Conservation (phyloP, 1,140 invertebrate genomes). For the Micrasema longulum region DNA sequence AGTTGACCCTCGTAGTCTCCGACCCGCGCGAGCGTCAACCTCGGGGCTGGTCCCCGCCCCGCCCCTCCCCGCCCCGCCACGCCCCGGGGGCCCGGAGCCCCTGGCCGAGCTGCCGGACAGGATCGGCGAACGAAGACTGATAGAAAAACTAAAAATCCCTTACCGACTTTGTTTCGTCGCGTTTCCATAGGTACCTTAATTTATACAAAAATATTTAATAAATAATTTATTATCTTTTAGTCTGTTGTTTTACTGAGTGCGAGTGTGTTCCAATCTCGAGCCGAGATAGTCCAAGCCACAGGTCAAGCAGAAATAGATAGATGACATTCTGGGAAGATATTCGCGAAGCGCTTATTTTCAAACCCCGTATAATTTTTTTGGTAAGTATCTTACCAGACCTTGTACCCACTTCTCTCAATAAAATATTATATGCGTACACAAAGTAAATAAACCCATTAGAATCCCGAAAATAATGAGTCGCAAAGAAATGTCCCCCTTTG, state of each 20-base stretch:
- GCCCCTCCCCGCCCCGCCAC: neutral
- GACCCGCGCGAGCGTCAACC: neutral
- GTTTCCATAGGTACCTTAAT: too few relatives aligned
- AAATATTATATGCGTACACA: too few relatives aligned
- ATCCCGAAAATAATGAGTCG: too few relatives aligned
- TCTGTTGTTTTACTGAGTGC: conserved; percentile 6
- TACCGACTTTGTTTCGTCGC: too few relatives aligned
- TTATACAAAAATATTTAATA: conserved; percentile 11
- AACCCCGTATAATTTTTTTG: neutral
- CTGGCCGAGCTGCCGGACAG: conserved; percentile 9
- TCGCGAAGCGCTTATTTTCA: neutral
- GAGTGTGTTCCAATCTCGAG: neutral
- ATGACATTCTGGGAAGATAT: neutral
- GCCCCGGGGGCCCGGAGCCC: neutral
- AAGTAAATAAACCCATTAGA: too few relatives aligned
- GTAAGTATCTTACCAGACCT: neutral
- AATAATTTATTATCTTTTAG: conserved; percentile 29
- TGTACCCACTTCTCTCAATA: too few relatives aligned
- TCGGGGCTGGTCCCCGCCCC: neutral
- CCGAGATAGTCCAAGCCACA: neutral
- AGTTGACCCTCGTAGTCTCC: conserved; percentile 29
- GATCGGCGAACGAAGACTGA: conserved; percentile 14
- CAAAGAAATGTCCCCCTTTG: too few relatives aligned
- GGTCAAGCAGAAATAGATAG: conserved; percentile 5
- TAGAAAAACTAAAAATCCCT: neutral